Base-by-base conservation (phyloP, 1,140 invertebrate species). In the Brachionus rotundiformis region DNA sequence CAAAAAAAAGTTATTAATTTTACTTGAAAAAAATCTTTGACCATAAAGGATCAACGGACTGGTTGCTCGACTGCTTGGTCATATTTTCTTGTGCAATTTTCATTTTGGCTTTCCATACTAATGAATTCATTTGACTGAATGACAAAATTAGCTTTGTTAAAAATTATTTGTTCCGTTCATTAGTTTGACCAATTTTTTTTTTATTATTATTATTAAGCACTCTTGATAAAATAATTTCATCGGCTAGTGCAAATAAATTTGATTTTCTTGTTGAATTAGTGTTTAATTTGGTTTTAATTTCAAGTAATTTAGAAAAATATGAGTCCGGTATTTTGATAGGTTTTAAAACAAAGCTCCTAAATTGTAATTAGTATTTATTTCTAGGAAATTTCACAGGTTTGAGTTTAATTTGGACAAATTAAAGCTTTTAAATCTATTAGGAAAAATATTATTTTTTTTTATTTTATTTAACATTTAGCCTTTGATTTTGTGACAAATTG, bases 241-340 rank as follows among this genome's bases (percentile, higher is more conserved):
- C 47, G 47, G 47, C 47, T 54, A 54, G 10, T 7, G 47, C 47
- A 54, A 54, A 54, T 54, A 54, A 54, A 54, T 54, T 54, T 54
- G 47, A 54, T 54, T 54, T 54, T 54, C 47, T 54, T 5, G 0
- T 54, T 54, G 19, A 54, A 54, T 54, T 54, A 54, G 47, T 54
- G 47, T 54, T 54, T 54, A 54, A 54, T 54, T 54, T 54, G 47
- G 47, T 54, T 54, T 54, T 54, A 54, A 54, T 54, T 54, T 54
- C 47, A 54, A 54, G 47, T 54, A 25, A 54, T 54, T 54, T 54
- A 54, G 7, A 54, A 54, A 54, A n/a, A n/a, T n/a, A 54, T 54
- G 47, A 54, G 47, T 19, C 47, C 16, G 47, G 16, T 19, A 25
- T 25, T 16, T 54, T 54, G n/a, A 19, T 54, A 39, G 47, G 19